Base-by-base conservation (phyloP, 2,888 invertebrate genomes). In the Brachyptera risi region DNA sequence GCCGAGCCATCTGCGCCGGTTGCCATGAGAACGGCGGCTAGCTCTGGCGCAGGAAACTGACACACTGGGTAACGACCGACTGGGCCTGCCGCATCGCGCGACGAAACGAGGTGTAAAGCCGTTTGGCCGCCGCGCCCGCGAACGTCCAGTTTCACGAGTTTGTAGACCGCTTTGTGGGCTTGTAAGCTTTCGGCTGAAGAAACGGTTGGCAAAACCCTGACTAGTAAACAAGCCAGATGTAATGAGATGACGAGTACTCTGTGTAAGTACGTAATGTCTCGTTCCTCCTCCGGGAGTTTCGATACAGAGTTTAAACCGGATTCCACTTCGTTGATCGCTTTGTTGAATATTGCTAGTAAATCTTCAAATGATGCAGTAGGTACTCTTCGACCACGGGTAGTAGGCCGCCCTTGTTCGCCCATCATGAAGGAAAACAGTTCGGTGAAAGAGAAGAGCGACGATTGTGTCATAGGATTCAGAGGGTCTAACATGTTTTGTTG, bases 391-490 rank as follows among this genome's bases (percentile, higher is more conserved):
- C 88, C 86, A 69, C 86, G 78, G 13, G 81, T 80, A 62, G 83
- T 80, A 63, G 85, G 85, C 50, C 87, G 80, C 26, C 87, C 87
- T 58, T 90, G 83, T 75, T 95, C 95, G 26, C 91, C 89, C 74
- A 95, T 85, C 92, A 97, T 95, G 75, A 94, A 96, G 62, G 89
- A 89, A 76, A 93, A 94, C 31, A 97, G 83, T 76, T 98, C 97
- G 1, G 95, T 92, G 76, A 97, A 97, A 68, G 94, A 93, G 73
- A 94, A 87, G 65, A 97, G 82, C 65, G 92, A 92, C 73, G 93
- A 93, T 75, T 96, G 95, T 11, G 96, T 96, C 86, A 96, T 91
- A 24, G 93, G 92, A 73, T 92, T 93, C 56, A 97, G 83, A 19
- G 96, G 92, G 68, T 95, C 93, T 67, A 96, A 80, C 78, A 94